Evolutionary conservation across 2,888 invertebrate species (phyloP), one percentile per base, ranked within the genome.

Genomic region (Trachelus iudaicus): DNA sequence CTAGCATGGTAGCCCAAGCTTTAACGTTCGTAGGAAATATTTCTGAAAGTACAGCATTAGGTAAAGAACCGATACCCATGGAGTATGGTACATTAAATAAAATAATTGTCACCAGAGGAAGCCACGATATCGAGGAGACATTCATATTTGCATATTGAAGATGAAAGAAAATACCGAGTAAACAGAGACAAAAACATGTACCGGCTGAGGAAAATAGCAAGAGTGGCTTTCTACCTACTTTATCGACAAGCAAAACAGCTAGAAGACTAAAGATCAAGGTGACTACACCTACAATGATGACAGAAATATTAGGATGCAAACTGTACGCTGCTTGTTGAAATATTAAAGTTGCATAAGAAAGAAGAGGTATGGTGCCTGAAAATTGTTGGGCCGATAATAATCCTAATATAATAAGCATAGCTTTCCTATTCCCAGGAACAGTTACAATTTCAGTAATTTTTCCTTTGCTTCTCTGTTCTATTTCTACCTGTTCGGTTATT

Each of bases 1-100:
- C 73, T 4, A 83, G 0, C 77, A 75, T 80, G 6, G 77, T 75
- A 2, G 86, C 86, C 76, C 80, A 83, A 1, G 76, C 79, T 73
- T 85, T 86, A 34, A 84, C 35, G 13, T 13, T 75, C 11, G 80
- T 76, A 0, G 84, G 75, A 34, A 84, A 85, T 15, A 85, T 79
- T 73, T 86, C 86, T 0, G 84, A 81, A 2, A 79, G 40, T 1
- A 86, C 9, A 11, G 82, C 40, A 4, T 40, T 69, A 4, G 84
- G 83, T 1, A 85, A 34, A 11, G 79, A 69, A 11, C 33, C 56
- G 13, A 85, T n/a, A 11, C 86, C 86, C 0, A 82, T 1, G 0
- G 76, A 31, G 30, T 73, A 31, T 35, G 74, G 30, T 12, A 78
- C 0, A 6, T 73, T 31, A 73, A 77, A 82, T 9, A 76, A 0